Base-by-base conservation (phyloP, 2,797 vertebrate species). In the Brachymystax lenok region DNA sequence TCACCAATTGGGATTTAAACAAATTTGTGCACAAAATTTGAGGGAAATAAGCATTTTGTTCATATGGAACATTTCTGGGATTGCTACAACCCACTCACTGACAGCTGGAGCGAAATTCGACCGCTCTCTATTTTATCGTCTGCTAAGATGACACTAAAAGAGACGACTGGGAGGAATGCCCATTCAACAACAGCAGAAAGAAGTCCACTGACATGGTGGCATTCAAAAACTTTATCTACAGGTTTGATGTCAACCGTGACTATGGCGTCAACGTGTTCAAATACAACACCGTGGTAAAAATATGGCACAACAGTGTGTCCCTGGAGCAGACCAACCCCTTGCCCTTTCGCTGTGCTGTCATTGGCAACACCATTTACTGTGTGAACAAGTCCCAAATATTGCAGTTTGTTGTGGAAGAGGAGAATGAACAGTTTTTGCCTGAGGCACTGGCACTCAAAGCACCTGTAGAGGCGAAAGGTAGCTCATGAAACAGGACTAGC, bases 161-260 rank as follows among this genome's bases (percentile, higher is more conserved):
- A 5, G 94, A 97, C 0, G 96, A 97, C 89, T 98, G 97, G 97
- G 96, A 96, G 81, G 97, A 97, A 84, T 97, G 97, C 33, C 97
- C 97, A 0, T 96, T 96, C 87, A 97, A 95, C 86, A 95, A 94
- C 91, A 96, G 97, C 90, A 94, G 95, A 1, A 91, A 94, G 24
- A 95, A 96, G 54, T 96, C 96, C 0, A 87, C 96, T 0, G 96
- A 95, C 88, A 96, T 98, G 97, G 96, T 98, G 83, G 95, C 96
- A 35, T 94, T 95, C 77, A 93, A 94, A 76, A 94, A 91, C 81
- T 96, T 93, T 86, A 90, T 98, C 79, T 98, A 97, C 88, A 95
- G 97, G 78, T 97, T 98, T 0, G 97, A 98, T 0, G 92, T 97
- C 74, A 93, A 95, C 79, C 93, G 50, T 0, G 91, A 19, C 64